phyloP scores from a whole-genome alignment of 2,113 vertebrate genomes.

The Psammodynastes pulverulentus region DNA sequence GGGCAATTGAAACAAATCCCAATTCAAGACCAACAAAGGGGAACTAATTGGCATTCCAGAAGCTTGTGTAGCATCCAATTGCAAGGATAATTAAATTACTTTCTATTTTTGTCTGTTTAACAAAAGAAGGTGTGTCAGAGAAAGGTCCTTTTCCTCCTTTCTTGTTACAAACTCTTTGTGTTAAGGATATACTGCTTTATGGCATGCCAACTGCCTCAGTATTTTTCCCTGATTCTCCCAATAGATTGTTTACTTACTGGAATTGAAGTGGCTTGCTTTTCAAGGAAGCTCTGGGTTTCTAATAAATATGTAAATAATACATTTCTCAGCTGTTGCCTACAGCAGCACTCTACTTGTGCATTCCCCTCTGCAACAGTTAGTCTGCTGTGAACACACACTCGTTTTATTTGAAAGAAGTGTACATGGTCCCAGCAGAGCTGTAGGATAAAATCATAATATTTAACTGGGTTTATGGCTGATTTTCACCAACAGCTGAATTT shows the following conservation, averaged over 20 bases:
- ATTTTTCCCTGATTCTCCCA: slow-evolving; percentile 72
- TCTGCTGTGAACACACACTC: slow-evolving; percentile 40
- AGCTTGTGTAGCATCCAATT: slow-evolving; percentile 64
- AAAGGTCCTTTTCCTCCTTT: slow-evolving; percentile 19
- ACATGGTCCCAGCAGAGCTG: slow-evolving; percentile 26
- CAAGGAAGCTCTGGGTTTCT: slow-evolving; percentile 70
- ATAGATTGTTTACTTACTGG: slow-evolving; percentile 81
- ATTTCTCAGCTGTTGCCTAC: slow-evolving; percentile 59
- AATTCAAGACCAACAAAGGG: slow-evolving; percentile 55
- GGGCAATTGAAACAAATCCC: slow-evolving; percentile 55
- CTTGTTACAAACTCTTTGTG: slow-evolving; percentile 57
- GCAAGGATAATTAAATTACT: slow-evolving; percentile 72
- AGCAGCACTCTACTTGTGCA: slow-evolving; percentile 32
- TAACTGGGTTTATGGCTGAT: not conserved
- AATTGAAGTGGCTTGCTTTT: slow-evolving; percentile 73
- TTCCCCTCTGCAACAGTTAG: slow-evolving; percentile 33
- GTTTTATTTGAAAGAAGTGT: slow-evolving; percentile 7
- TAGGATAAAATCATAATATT: not conserved
- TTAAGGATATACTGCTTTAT: slow-evolving; percentile 58
- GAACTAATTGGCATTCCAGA: slow-evolving; percentile 72
- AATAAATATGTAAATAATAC: slow-evolving; percentile 84
- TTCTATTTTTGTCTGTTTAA: slow-evolving; percentile 63
- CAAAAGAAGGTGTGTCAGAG: slow-evolving; percentile 51
- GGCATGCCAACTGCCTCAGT: slow-evolving; percentile 56
- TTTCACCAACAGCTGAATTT: not conserved